A percentile compares a stretch with the other conserved stretches of the same genome.
Evolutionary conservation across 30 jellyfish, hydroid and myxozoan species (phyloP).

Genomic region (Hydractinia echinata): DNA sequence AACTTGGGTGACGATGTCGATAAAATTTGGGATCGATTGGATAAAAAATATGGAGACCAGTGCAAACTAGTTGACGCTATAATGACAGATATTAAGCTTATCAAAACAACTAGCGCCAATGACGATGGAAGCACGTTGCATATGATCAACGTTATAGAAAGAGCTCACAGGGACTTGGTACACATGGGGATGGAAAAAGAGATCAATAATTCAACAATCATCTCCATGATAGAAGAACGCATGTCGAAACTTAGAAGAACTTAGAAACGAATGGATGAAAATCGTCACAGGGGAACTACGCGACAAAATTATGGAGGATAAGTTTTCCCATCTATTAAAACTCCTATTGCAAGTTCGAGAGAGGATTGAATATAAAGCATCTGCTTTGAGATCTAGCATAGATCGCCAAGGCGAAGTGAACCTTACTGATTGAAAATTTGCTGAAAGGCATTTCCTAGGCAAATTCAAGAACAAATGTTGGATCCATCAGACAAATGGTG

Average conservation of each 20-base stretch:
- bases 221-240: conserved; percentile 10
- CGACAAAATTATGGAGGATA: neutral
- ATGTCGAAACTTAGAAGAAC: too few species aligned
- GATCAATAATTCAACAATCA: neutral
- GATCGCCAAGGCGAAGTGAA: too few species aligned
- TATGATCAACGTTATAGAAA: neutral
- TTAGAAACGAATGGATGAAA: too few species aligned
- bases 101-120: neutral
- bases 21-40: conserved; percentile 10
- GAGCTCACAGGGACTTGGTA: conserved; percentile 8
- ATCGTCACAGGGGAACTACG: too few species aligned
- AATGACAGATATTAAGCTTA: conserved; percentile 1
- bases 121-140: conserved; percentile 2
- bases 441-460: too few species aligned
- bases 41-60: conserved; percentile 4
- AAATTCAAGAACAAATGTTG: too few species aligned
- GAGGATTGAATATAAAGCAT: conserved; percentile 9
- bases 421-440: too few species aligned
- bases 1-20: conserved; percentile 18
- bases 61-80: conserved; percentile 14
- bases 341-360: neutral
- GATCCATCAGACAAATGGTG: too few species aligned
- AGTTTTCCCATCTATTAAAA: neutral
- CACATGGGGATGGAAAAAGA: conserved; percentile 6
- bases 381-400: too few species aligned